These are phyloP conservation scores for Aphidius gifuensis DNA, from an alignment of 1,140 invertebrate genomes.

Conservation along the genomic window DNA sequence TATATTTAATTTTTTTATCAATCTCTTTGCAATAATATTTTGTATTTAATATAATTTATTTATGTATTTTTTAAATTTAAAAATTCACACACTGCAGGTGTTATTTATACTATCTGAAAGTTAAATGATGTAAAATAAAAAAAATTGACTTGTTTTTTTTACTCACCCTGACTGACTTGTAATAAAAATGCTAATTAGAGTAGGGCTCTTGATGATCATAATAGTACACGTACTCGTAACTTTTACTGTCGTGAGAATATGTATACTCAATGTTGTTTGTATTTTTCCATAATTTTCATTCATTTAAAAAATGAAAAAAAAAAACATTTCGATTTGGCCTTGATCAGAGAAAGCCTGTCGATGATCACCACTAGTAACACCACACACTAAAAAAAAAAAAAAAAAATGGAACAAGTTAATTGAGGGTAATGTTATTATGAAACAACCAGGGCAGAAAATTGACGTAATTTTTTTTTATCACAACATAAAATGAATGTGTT, in stretches of 20 bases:
- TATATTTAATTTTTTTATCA: too few relatives aligned
- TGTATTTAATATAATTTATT: too few relatives aligned
- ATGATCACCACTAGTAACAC: too few relatives aligned
- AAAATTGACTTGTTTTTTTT: not conserved
- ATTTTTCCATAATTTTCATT: not conserved
- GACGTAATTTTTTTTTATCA: conserved; percentile 3
- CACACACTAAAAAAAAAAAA: too few relatives aligned
- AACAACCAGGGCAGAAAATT: conserved; percentile 1
- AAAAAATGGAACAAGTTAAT: conserved; percentile 23
- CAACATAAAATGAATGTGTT: too few relatives aligned
- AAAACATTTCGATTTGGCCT: not conserved
- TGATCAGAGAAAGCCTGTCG: too few relatives aligned
- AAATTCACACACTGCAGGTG: too few relatives aligned
- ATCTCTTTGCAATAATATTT: too few relatives aligned
- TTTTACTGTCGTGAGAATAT: not conserved
- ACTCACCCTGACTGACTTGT: conserved; percentile 7
- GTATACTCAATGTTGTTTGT: not conserved
- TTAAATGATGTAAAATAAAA: too few relatives aligned
- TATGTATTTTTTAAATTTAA: too few relatives aligned
- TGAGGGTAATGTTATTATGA: conserved; percentile 24
- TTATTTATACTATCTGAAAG: too few relatives aligned
- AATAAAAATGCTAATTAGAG: conserved; percentile 19
- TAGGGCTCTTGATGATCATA: not conserved
- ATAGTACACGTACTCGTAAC: not conserved
- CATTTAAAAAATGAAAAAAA: not conserved